Conservation (phyloP, 2,888 invertebrate species). For the Pheosia tremula region DNA sequence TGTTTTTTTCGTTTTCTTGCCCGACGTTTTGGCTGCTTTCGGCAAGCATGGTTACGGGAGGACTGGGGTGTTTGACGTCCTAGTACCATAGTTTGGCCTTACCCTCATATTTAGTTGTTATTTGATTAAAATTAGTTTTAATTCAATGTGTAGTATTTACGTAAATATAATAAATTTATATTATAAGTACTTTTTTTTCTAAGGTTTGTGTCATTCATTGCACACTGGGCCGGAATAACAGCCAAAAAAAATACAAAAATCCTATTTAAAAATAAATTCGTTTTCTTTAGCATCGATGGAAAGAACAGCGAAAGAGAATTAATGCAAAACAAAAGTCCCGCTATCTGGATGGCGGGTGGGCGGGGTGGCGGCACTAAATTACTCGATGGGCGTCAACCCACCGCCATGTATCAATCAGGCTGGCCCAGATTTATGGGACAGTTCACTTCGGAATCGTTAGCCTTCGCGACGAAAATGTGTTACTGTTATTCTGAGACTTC, state of each 20-base stretch:
- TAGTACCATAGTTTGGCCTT: no score
- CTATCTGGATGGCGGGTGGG: conserved; percentile 84
- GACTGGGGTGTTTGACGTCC: no score
- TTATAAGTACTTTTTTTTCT: no score
- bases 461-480: conserved; percentile 81
- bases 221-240: conserved; percentile 16
- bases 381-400: conserved; percentile 86
- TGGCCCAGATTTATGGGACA: conserved; percentile 80
- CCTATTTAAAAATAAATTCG: conserved; percentile 45
- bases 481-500: conserved; percentile 74
- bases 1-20: no score
- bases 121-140: no score
- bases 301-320: conserved; percentile 71
- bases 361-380: conserved; percentile 86
- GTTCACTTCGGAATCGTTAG: conserved; percentile 83
- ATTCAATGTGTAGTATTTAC: no score
- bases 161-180: no score
- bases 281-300: conserved; percentile 48
- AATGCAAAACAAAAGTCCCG: conserved; percentile 83
- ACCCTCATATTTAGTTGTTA: no score
- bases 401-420: conserved; percentile 85
- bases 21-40: no score
- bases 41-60: no score
- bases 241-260: conserved; percentile 35
- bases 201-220: no score